phyloP scores from a whole-genome alignment of 2,888 invertebrate species.

The Pseudococcus longispinus region DNA sequence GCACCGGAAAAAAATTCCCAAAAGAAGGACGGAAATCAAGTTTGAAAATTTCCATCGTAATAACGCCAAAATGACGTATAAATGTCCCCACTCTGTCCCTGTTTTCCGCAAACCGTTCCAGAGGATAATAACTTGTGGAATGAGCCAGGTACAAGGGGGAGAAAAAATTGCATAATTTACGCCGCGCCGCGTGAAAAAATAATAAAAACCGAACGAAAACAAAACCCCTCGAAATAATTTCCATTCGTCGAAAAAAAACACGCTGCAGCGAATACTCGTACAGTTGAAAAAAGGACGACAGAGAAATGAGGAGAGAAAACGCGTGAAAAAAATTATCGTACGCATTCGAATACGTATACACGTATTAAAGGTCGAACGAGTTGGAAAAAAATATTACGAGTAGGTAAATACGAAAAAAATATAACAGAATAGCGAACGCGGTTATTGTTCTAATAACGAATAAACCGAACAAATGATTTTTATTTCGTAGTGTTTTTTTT shows the following conservation, averaged over 20 bases:
- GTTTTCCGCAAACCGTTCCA: not conserved
- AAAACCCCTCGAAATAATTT: not conserved
- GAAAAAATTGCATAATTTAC: not conserved
- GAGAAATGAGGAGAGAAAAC: not conserved
- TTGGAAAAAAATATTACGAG: not conserved
- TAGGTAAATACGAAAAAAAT: not conserved
- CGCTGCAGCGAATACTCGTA: too few species aligned
- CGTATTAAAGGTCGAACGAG: not conserved
- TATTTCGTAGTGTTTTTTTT: not conserved
- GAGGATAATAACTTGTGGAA: not conserved
- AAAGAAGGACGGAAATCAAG: not conserved
- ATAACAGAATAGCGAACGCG: not conserved
- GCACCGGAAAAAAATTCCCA: not conserved
- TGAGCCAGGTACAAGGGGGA: not conserved
- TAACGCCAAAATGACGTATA: not conserved
- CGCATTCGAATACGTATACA: not conserved
- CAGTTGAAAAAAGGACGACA: not conserved
- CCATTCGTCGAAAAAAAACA: not conserved
- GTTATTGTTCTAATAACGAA: not conserved
- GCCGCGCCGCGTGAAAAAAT: not conserved
- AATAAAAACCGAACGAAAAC: not conserved
- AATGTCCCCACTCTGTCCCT: not conserved
- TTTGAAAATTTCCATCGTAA: not conserved
- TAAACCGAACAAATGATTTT: constrained; percentile 1
- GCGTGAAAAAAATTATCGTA: not conserved